These are phyloP conservation scores for Amitus sp. DNA, from an alignment of 2,888 invertebrate species.

Conservation along the genomic window DNA sequence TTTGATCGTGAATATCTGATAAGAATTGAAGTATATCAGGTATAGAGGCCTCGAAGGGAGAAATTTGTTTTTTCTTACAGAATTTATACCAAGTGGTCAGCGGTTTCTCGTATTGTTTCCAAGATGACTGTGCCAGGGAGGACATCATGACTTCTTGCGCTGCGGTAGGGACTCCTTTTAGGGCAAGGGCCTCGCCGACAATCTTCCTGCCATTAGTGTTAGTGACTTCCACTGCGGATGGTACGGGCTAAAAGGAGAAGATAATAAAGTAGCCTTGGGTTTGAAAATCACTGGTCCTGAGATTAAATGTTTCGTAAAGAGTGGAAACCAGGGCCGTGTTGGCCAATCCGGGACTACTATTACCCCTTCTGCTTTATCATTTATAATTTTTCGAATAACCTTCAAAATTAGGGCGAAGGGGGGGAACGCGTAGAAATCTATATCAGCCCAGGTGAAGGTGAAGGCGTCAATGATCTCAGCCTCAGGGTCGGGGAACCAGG, in stretches of 20 bases:
- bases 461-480: constrained; percentile 45
- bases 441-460: constrained; percentile 34
- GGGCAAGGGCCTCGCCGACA: not conserved
- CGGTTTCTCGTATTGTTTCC: constrained; percentile 36
- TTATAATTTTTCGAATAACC: constrained; percentile 45
- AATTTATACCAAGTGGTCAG: constrained; percentile 40
- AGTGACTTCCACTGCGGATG: constrained; percentile 21
- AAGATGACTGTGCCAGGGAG: constrained; percentile 33
- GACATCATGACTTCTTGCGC: constrained; percentile 29
- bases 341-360: constrained; percentile 48
- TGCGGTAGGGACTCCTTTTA: constrained; percentile 70
- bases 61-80: constrained; percentile 15
- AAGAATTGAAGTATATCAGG: not conserved
- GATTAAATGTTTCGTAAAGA: constrained; percentile 33
- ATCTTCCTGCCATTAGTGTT: constrained; percentile 44
- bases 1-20: not conserved
- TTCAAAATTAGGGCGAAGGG: constrained; percentile 46
- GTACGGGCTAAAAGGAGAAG: constrained; percentile 39
- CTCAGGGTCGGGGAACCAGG: constrained; percentile 33
- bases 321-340: constrained; percentile 49
- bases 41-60: constrained; percentile 3
- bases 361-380: constrained; percentile 46
- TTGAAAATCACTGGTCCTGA: constrained; percentile 32
- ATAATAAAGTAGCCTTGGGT: constrained; percentile 40
- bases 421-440: constrained; percentile 46